Evolutionary conservation across 2,888 invertebrate genomes (phyloP), one percentile per base, ranked within the genome.

Genomic region (Spialia ferax): DNA sequence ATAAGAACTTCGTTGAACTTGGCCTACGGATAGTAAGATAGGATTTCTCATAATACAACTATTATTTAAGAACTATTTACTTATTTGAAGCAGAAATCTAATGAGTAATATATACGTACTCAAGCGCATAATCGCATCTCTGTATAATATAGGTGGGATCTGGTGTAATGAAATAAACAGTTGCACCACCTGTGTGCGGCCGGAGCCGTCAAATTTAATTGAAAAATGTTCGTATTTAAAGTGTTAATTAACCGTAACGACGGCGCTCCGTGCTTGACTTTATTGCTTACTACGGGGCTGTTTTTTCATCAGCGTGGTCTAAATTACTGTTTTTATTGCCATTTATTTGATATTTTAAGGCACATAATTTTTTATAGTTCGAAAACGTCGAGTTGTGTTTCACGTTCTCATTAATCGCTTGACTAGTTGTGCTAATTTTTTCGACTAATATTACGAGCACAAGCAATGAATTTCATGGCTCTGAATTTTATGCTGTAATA

Each of bases 361-460:
- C 81, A 81, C 81, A 88, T 87, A 87, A 87, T 88, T 89, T 87
- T 84, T 81, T 83, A 81, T 86, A 85, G 83, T 85, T 84, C 85
- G 79, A 80, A 83, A 85, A 85, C 78, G 77, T 76, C 80, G 86
- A 79, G 81, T 90, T 87, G 85, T 81, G 86, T 90, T 91, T 90
- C 90, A 84, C 86, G 90, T 88, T 91, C 88, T 88, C 85, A 91
- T 93, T 92, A 91, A 86, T 78, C 91, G 93, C 80, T 91, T 87
- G 88, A 91, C 82, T 90, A 87, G 89, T 83, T 88, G 90, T 82
- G 89, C 89, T 89, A 88, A 89, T 89, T 92, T 92, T 91, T 89
- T 87, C 83, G 77, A 85, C 81, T 82, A 86, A 85, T 87, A 79
- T 88, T 86, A 87, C 85, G 79, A 82, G 76, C 83, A 87, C 85